Conservation (phyloP, 2,888 invertebrate genomes). For the Philereme vetulata region DNA sequence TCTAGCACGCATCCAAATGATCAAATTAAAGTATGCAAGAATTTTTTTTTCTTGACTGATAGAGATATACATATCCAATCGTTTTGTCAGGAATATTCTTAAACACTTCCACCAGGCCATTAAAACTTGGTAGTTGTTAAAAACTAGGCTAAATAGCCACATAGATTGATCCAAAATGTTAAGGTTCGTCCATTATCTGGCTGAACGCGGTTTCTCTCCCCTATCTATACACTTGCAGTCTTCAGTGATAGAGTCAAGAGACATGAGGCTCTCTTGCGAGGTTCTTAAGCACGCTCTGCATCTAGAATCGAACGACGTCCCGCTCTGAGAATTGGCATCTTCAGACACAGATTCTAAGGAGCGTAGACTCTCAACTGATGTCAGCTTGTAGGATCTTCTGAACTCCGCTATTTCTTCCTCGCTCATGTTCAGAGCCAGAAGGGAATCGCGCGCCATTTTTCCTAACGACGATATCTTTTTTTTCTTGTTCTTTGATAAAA, state of each 20-base stretch:
- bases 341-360: conserved; percentile 78
- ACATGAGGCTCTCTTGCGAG: conserved; percentile 78
- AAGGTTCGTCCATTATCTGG: conserved; percentile 3
- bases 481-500: conserved; percentile 67
- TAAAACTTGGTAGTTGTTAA: no score
- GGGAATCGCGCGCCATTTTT: conserved; percentile 75
- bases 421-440: conserved; percentile 75
- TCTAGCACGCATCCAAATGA: no score
- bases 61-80: no score
- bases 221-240: conserved; percentile 68
- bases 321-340: conserved; percentile 73
- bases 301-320: conserved; percentile 71
- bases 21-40: no score
- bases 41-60: no score
- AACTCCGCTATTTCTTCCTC: conserved; percentile 78
- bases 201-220: conserved; percentile 62
- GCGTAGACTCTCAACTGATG: conserved; percentile 72
- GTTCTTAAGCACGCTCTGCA: conserved; percentile 69
- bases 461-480: conserved; percentile 70
- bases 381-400: conserved; percentile 69
- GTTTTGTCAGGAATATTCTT: no score
- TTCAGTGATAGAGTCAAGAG: conserved; percentile 74
- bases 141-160: no score
- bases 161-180: no score
- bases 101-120: no score